These are phyloP conservation scores for Acipenser ruthenus DNA, from an alignment of 2,797 vertebrate species.

Conservation along the genomic window DNA sequence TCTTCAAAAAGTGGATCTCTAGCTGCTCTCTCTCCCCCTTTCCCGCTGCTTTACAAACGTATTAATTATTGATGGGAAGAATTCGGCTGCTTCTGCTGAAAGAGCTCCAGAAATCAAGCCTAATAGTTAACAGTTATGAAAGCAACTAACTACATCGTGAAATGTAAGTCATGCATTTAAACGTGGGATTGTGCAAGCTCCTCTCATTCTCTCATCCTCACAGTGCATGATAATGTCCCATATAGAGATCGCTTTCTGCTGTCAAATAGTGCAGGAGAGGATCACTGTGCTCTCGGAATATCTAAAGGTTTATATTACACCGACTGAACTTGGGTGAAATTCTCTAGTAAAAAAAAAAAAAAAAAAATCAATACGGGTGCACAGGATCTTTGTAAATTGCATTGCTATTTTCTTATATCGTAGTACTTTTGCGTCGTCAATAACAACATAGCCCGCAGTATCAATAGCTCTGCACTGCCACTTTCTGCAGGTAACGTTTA, in stretches of 20 bases:
- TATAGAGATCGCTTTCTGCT: slow-evolving; percentile 14
- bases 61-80: slow-evolving; percentile 64
- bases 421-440: too few relatives aligned
- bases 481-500: too few relatives aligned
- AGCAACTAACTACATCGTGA: slow-evolving; percentile 18
- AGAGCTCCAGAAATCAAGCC: slow-evolving; percentile 37
- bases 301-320: slow-evolving; percentile 12
- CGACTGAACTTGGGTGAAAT: slow-evolving; percentile 16
- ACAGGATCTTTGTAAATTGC: too few relatives aligned
- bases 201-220: too few relatives aligned
- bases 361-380: too few relatives aligned
- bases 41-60: slow-evolving; percentile 45
- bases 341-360: too few relatives aligned
- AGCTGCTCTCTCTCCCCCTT: slow-evolving; percentile 48
- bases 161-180: neutral
- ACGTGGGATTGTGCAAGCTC: neutral
- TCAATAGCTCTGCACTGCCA: too few relatives aligned
- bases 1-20: slow-evolving; percentile 49
- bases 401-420: too few relatives aligned
- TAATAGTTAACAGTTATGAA: slow-evolving; percentile 31
- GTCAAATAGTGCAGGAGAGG: slow-evolving; percentile 19
- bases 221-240: too few relatives aligned
- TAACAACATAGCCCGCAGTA: too few relatives aligned
- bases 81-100: slow-evolving; percentile 36
- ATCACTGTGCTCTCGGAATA: slow-evolving; percentile 21